Evolutionary conservation across 2,113 vertebrate genomes (phyloP).

Genomic region (Xiphophorus hellerii): DNA sequence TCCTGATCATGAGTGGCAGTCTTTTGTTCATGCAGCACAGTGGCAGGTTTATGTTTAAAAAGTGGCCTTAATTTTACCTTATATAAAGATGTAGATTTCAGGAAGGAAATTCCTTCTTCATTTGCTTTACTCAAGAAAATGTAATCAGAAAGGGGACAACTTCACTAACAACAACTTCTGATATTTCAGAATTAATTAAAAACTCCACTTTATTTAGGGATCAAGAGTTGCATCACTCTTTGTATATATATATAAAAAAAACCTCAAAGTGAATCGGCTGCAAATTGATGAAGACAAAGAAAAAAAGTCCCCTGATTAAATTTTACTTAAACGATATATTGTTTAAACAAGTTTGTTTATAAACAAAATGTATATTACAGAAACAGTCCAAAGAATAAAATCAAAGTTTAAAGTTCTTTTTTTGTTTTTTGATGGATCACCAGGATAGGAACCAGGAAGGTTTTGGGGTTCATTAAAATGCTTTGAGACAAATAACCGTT

Average conservation of each 20-base stretch:
- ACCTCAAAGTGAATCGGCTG: neutral
- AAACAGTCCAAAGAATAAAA: conserved; percentile 1
- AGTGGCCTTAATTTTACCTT: neutral
- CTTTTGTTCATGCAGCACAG: conserved; percentile 9
- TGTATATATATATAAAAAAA: neutral
- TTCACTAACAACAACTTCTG: neutral
- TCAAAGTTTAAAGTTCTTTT: conserved; percentile 10
- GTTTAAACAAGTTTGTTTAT: neutral
- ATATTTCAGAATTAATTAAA: neutral
- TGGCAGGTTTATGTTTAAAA: conserved; percentile 21
- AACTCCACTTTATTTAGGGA: neutral
- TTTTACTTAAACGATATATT: neutral
- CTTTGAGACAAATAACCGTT: neutral
- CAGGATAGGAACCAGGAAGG: neutral
- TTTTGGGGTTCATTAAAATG: neutral
- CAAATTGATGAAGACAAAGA: neutral
- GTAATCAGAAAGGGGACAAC: neutral
- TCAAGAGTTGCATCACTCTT: neutral
- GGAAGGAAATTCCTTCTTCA: neutral
- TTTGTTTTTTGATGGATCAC: neutral
- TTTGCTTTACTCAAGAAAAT: neutral
- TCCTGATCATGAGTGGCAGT: neutral
- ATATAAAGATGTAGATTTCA: neutral
- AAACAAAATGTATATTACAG: conserved; percentile 14
- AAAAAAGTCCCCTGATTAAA: neutral